A percentile compares a stretch with the other conserved stretches of the same genome.
phyloP scores from a whole-genome alignment of 2,797 vertebrate genomes.

The Gymnothorax javanicus region DNA sequence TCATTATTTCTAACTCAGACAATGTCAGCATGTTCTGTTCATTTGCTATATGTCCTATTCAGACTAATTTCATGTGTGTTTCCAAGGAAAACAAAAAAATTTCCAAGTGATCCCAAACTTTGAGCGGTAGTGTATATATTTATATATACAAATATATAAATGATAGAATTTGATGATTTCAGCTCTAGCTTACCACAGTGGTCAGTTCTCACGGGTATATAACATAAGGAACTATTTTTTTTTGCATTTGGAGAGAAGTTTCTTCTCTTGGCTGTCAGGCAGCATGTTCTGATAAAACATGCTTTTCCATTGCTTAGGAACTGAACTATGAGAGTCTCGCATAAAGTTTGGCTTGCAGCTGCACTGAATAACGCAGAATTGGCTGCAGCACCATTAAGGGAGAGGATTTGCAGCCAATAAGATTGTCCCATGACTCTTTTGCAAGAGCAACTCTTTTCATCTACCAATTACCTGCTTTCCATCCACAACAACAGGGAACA shows the following conservation, averaged over 20 bases:
- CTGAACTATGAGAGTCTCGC: background rate
- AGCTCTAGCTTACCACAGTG: background rate
- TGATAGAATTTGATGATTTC: background rate
- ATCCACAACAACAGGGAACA: background rate
- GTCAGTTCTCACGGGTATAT: background rate
- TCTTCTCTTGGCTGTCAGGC: background rate
- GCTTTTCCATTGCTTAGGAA: background rate
- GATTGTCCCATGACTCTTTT: background rate
- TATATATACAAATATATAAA: too few relatives aligned
- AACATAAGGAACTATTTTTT: background rate
- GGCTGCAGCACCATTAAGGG: background rate
- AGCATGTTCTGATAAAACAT: background rate
- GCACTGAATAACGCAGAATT: background rate
- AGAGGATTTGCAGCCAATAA: background rate
- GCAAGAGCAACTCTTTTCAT: background rate
- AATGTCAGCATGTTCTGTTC: too few relatives aligned
- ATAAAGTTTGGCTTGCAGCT: background rate
- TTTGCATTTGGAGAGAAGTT: background rate
- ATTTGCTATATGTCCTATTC: too few relatives aligned
- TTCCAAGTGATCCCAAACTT: too few relatives aligned
- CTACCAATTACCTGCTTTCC: background rate
- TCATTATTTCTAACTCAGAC: too few relatives aligned
- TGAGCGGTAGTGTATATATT: too few relatives aligned
- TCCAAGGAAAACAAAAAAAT: too few relatives aligned
- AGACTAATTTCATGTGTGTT: too few relatives aligned